Evolutionary conservation across 2,888 invertebrate genomes (phyloP), one percentile per base, ranked within the genome.

Genomic region (Aradus depressus): DNA sequence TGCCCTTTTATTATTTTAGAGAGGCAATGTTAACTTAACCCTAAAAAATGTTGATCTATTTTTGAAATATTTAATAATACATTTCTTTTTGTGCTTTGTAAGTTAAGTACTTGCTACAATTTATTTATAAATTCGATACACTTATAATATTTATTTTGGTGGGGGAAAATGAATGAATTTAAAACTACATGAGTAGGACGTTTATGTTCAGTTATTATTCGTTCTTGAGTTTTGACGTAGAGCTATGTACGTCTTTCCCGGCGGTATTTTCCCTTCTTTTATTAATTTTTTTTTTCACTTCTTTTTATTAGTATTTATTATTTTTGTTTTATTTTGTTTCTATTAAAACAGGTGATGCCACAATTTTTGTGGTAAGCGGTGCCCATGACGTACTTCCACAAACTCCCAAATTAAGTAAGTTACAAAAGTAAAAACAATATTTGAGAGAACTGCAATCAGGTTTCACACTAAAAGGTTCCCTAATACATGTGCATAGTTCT

Each of bases 381-480:
- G 43, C 56, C 16, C 53, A 56, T 21, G 53, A 56, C 31, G 53
- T 56, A 22, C 48, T 54, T 45, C 55, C 55, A 44, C 56, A 56
- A 54, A 56, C 56, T 18, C 53, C 56, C 4, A 56, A 56, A 51
- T 44, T 56, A 37, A 56, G 56, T 56, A 56, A 56, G 56, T 56
- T 34, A 28, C 12, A 21, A 16, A 21, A 21, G 25, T 22, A 21
- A 21, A 41, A 39, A 26, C 10, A 16, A 25, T 48, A n/a, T n/a
- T 26, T 48, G 25, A 22, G 4, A 34, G 44, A 44, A 44, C 32
- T 44, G 44, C 44, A 5, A n/a, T n/a, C n/a, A n/a, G n/a, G n/a
- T n/a, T n/a, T n/a, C n/a, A n/a, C n/a, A n/a, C n/a, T n/a, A n/a
- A n/a, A n/a, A n/a, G n/a, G n/a, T n/a, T n/a, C n/a, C n/a, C n/a